Evolutionary conservation across 1,140 invertebrate species (phyloP), one percentile per base, ranked within the genome.

Genomic region (Dendrolimus punctatus): DNA sequence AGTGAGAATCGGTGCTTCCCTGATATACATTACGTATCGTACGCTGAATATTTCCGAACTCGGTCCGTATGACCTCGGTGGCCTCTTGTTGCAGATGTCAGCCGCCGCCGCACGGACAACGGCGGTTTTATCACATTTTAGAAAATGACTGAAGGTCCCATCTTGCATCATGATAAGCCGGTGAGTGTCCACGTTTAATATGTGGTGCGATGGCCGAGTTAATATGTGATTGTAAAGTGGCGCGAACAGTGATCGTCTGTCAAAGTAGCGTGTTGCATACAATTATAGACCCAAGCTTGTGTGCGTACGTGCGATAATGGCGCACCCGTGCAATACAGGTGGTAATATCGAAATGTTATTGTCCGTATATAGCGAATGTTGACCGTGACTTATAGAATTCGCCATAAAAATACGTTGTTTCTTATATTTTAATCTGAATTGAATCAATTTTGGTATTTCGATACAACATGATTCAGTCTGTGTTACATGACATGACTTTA

Each of bases 61-160:
- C 60, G 51, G 50, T 65, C 68, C 66, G 62, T 62, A 76, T 85
- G 78, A 85, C 81, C 71, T 75, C 80, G 73, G 67, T 69, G 73
- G 68, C 68, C 67, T 80, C 62, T 64, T 64, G 68, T 85, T 81
- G 71, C 79, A 81, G 78, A 83, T 81, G 78, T 77, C 81, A 81
- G 68, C 80, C 75, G 64, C 80, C 81, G 70, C 76, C 78, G 75
- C 78, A 85, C 70, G 78, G 71, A 66, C 66, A 70, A 61, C 76
- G 81, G 73, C 81, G 81, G 63, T 83, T 83, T 79, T 85, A 83
- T 83, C 78, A 85, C 68, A 85, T 80, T 66, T 74, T 85, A 71
- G 81, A 85, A 81, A 85, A 85, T 85, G 81, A 85, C 81, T 85
- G 81, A 85, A 76, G 78, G 78, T 69, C 66, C 65, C 60, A 60